Evolutionary conservation across 2,888 invertebrate genomes (phyloP).

Genomic region (Agapetus fuscipes): DNA sequence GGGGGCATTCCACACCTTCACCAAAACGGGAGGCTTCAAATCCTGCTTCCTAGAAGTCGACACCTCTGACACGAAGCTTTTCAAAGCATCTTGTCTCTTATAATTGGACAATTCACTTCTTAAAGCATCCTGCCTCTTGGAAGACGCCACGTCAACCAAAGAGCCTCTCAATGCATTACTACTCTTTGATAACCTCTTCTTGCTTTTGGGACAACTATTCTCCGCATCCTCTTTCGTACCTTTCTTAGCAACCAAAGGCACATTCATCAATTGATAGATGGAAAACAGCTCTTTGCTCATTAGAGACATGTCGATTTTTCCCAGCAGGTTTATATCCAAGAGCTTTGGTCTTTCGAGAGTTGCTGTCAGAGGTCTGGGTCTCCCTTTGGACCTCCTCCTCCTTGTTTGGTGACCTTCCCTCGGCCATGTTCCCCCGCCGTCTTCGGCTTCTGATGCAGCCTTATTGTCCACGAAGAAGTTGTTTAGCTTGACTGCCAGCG

Average conservation of each 20-base stretch:
- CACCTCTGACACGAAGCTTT: too few species aligned
- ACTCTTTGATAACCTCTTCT: constrained; percentile 1
- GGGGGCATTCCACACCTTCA: constrained; percentile 2
- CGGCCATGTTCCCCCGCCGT: constrained; percentile 3
- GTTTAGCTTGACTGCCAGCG: constrained; percentile 18
- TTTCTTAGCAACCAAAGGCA: constrained; percentile 7
- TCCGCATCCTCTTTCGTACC: constrained; percentile 9
- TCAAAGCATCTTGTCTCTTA: too few species aligned
- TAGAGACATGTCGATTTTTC: constrained; percentile 48
- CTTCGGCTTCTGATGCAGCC: too few species aligned
- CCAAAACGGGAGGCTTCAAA: constrained; percentile 10
- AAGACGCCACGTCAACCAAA: constrained; percentile 5
- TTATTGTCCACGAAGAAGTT: constrained; percentile 18
- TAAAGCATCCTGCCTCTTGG: constrained; percentile 1
- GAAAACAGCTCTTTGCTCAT: constrained; percentile 43
- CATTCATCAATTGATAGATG: constrained; percentile 18
- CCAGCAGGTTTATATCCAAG: constrained; percentile 39
- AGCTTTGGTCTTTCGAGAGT: constrained; percentile 46
- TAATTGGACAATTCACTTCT: too few species aligned
- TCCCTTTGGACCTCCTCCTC: not conserved
- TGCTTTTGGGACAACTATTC: constrained; percentile 3
- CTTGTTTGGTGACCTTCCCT: constrained; percentile 2
- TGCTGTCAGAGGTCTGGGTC: constrained; percentile 42
- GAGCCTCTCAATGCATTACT: constrained; percentile 5
- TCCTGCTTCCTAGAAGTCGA: constrained; percentile 10